Percentiles rank a stretch among this genome's conserved stretches.
phyloP scores from a whole-genome alignment of 2,888 invertebrate genomes.

The Linyphia triangularis region DNA sequence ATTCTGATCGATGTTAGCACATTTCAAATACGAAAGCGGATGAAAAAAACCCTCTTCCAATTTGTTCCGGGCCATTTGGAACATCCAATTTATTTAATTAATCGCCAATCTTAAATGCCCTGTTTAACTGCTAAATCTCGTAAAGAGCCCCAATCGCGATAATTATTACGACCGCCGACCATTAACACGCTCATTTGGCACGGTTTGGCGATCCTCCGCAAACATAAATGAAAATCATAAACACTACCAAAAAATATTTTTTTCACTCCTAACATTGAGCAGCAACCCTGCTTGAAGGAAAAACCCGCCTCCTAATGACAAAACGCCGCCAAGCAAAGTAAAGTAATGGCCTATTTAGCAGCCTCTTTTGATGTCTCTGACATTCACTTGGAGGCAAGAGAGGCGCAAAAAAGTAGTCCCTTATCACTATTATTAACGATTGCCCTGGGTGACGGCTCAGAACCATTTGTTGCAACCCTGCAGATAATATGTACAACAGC shows the following conservation, averaged over 20 bases:
- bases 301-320: constrained; percentile 72
- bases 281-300: background rate
- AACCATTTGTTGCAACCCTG: constrained; percentile 74
- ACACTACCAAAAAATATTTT: background rate
- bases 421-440: constrained; percentile 74
- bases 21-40: background rate
- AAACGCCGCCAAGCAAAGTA: constrained; percentile 75
- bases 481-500: constrained; percentile 74
- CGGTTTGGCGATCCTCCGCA: constrained; percentile 42
- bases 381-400: constrained; percentile 68
- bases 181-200: constrained; percentile 58
- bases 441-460: constrained; percentile 70
- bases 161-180: constrained; percentile 14
- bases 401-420: constrained; percentile 70
- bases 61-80: constrained; percentile 51
- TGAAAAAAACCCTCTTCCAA: background rate
- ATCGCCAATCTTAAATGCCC: constrained; percentile 50
- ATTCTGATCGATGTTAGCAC: background rate
- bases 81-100: constrained; percentile 62
- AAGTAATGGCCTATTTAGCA: constrained; percentile 75
- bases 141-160: constrained; percentile 15
- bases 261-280: background rate
- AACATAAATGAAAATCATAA: constrained; percentile 50
- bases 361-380: constrained; percentile 74
- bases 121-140: constrained; percentile 41